These are phyloP conservation scores for Agrotis segetum DNA, from an alignment of 2,888 invertebrate genomes.

Conservation along the genomic window DNA sequence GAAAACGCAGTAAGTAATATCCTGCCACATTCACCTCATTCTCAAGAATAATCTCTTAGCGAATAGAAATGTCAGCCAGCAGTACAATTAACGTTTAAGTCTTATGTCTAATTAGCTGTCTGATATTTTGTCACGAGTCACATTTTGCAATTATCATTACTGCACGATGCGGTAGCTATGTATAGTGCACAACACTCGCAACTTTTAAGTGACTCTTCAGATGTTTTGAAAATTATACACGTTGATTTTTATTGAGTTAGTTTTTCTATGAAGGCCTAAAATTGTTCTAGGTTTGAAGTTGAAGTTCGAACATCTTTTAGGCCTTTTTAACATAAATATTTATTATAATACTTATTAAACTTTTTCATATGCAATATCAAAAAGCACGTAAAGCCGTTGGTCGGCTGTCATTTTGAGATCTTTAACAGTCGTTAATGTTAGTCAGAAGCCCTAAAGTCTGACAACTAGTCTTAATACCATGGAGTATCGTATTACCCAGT, in stretches of 20 bases:
- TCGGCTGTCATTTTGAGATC: no score
- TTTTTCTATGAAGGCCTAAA: background rate
- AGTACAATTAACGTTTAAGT: conserved; percentile 51
- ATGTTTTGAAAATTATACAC: background rate
- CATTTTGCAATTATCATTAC: conserved; percentile 61
- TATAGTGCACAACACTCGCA: conserved; percentile 23
- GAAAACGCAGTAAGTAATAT: conserved; percentile 49
- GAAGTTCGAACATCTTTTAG: background rate
- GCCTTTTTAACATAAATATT: background rate
- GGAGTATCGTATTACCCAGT: no score
- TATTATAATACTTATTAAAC: background rate
- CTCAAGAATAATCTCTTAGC: conserved; percentile 34
- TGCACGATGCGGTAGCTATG: conserved; percentile 23
- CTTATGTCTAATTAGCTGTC: conserved; percentile 53
- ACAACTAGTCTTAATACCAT: no score
- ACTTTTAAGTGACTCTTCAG: conserved; percentile 6
- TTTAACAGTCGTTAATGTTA: no score
- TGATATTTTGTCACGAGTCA: conserved; percentile 55
- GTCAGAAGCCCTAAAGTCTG: no score
- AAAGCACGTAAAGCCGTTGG: no score
- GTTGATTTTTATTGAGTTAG: background rate
- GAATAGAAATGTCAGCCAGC: conserved; percentile 42
- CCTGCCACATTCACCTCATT: conserved; percentile 41
- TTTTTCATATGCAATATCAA: background rate
- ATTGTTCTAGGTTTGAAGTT: background rate